Conservation (phyloP, 2,888 invertebrate genomes). For the Noctua janthe region DNA sequence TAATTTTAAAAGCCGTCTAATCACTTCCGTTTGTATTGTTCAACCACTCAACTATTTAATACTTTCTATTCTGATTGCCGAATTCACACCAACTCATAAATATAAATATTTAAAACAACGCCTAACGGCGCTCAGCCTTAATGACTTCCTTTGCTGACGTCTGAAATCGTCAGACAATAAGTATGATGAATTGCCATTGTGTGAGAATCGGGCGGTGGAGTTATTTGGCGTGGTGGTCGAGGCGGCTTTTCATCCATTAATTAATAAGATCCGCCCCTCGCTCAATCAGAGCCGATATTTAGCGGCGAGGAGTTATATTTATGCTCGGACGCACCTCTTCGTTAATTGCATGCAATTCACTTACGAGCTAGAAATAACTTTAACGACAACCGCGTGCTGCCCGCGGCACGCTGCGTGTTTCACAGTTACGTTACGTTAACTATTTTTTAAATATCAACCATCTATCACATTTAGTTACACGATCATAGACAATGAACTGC, state of each 20-base stretch:
- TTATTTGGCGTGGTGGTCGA: slow-evolving; percentile 83
- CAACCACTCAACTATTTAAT: slow-evolving; percentile 62
- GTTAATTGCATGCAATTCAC: slow-evolving; percentile 86
- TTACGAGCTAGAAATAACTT: slow-evolving; percentile 81
- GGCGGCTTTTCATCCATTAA: slow-evolving; percentile 87
- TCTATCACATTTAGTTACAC: slow-evolving; percentile 60
- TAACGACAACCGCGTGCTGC: slow-evolving; percentile 78
- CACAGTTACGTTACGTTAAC: slow-evolving; percentile 65
- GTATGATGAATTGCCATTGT: slow-evolving; percentile 88
- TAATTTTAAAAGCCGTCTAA: slow-evolving; percentile 74
- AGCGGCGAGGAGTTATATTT: slow-evolving; percentile 83
- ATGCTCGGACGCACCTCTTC: slow-evolving; percentile 84
- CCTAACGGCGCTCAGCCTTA: slow-evolving; percentile 80
- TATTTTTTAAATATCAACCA: slow-evolving; percentile 64
- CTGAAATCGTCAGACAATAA: slow-evolving; percentile 88
- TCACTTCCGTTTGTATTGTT: slow-evolving; percentile 74
- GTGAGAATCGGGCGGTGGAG: slow-evolving; percentile 84
- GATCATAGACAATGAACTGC: slow-evolving; percentile 55
- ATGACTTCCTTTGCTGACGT: slow-evolving; percentile 89
- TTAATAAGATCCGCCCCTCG: slow-evolving; percentile 87
- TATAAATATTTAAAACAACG: slow-evolving; percentile 80
- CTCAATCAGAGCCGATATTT: slow-evolving; percentile 86
- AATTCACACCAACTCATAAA: slow-evolving; percentile 78
- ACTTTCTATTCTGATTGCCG: slow-evolving; percentile 74
- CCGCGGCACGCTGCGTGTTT: slow-evolving; percentile 67